Percentiles rank a stretch among this genome's conserved stretches.
Evolutionary conservation across 2,113 vertebrate genomes (phyloP).

Genomic region (Cervus canadensis): DNA sequence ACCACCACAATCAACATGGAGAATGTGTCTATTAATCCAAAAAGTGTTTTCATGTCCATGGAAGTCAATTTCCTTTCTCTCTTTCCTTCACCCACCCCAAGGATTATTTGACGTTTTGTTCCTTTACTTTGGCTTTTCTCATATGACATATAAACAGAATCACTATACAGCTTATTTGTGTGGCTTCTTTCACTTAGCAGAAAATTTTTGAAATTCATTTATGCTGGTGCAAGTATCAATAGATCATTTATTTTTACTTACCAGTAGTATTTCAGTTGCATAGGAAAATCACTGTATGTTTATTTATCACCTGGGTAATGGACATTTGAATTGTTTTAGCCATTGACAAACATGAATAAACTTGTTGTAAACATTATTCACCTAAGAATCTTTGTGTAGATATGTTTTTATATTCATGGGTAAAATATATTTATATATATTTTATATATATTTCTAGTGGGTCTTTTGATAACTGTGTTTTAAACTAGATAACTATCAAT

Average conservation of each 20-base stretch:
- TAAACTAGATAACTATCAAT: neutral
- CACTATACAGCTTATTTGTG: neutral
- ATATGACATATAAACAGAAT: neutral
- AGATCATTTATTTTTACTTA: neutral
- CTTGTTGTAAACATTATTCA: neutral
- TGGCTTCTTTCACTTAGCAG: neutral
- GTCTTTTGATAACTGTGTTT: neutral
- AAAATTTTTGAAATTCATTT: neutral
- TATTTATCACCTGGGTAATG: neutral
- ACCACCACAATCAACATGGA: neutral
- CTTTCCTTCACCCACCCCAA: neutral
- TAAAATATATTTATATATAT: neutral
- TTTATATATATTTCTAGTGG: neutral
- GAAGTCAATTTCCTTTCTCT: neutral
- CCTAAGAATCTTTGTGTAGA: neutral
- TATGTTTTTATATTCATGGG: neutral
- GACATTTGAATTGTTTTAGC: neutral
- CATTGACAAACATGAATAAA: neutral
- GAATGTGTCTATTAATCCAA: neutral
- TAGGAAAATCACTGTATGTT: neutral
- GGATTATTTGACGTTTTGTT: neutral
- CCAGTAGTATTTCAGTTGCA: neutral
- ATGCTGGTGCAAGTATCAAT: neutral
- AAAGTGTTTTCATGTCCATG: neutral
- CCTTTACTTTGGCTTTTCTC: neutral